These are phyloP conservation scores for Burhinus bistriatus DNA, from an alignment of 2,113 vertebrate genomes.

Conservation along the genomic window DNA sequence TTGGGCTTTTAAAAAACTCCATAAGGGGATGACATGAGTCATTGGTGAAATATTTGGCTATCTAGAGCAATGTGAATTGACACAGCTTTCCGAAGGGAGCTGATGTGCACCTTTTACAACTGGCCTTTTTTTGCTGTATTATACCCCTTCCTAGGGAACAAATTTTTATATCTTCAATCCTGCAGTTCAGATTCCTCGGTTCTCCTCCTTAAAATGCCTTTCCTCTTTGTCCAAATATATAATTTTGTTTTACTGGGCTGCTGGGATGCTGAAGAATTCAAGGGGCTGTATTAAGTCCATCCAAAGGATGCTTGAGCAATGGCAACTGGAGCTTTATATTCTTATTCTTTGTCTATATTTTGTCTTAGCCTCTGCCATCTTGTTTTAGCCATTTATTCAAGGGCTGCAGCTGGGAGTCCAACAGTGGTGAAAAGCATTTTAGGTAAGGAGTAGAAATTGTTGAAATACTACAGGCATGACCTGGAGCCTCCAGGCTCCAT, in stretches of 20 bases:
- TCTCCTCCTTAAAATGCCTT: neutral
- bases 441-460: neutral
- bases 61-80: neutral
- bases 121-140: neutral
- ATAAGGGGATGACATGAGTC: conserved; percentile 42
- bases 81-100: neutral
- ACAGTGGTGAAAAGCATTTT: neutral
- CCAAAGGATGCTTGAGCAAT: neutral
- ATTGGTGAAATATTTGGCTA: neutral
- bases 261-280: neutral
- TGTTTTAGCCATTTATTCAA: neutral
- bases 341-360: neutral
- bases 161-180: neutral
- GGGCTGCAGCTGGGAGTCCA: neutral
- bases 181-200: neutral
- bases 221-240: neutral
- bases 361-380: neutral
- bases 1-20: neutral
- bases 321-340: neutral
- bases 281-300: neutral
- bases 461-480: neutral
- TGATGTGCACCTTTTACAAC: neutral
- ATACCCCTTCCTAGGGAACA: neutral
- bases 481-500: neutral
- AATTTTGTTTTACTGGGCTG: neutral